These are phyloP conservation scores for Pyrrhosoma nymphula DNA, from an alignment of 2,888 invertebrate species.

Conservation along the genomic window DNA sequence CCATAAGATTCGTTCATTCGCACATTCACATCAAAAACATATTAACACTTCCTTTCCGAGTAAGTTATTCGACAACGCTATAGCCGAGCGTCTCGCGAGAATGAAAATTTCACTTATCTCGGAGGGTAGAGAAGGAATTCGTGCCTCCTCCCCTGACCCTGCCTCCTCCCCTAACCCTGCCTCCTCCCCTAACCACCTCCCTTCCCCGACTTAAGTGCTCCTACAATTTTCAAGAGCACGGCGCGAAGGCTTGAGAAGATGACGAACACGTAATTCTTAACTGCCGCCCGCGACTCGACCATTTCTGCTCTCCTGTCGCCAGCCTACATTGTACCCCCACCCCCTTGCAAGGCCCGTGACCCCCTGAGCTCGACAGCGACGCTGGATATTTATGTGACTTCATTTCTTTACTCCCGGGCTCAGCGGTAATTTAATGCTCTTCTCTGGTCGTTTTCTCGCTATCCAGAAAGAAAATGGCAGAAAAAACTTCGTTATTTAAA, in stretches of 20 bases:
- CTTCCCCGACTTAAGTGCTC: not conserved
- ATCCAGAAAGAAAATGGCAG: too few relatives aligned
- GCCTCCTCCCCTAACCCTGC: not conserved
- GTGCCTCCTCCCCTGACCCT: too few relatives aligned
- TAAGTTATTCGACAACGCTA: not conserved
- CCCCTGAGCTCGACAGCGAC: not conserved
- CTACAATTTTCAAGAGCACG: not conserved
- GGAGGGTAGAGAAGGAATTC: not conserved
- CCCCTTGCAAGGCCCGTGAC: not conserved
- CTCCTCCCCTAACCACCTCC: not conserved
- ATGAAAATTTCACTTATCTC: not conserved
- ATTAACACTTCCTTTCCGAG: too few relatives aligned
- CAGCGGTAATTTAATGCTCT: not conserved
- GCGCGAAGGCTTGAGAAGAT: not conserved
- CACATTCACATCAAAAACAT: too few relatives aligned
- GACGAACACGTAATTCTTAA: not conserved
- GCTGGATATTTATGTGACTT: not conserved
- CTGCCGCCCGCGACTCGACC: not conserved
- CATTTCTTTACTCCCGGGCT: not conserved
- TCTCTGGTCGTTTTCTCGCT: not conserved
- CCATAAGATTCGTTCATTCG: too few relatives aligned
- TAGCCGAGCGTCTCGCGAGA: not conserved
- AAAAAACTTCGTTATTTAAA: too few relatives aligned
- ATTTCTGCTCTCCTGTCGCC: not conserved
- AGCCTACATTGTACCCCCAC: not conserved